Percentiles rank a stretch among this genome's conserved stretches.
Evolutionary conservation across 2,888 invertebrate species (phyloP).

Genomic region (Taenaris catops): DNA sequence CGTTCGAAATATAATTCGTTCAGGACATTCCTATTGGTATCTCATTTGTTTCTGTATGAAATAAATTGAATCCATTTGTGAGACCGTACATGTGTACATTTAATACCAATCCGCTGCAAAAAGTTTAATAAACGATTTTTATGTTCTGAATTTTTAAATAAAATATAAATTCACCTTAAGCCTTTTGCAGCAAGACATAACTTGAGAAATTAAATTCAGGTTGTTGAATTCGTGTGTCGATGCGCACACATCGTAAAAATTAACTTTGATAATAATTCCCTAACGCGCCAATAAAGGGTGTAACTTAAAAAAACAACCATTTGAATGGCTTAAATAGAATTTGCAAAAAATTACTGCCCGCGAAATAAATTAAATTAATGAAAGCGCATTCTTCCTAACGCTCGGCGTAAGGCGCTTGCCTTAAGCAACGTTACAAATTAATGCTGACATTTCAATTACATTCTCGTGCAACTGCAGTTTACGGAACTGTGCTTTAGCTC

Average conservation of each 20-base stretch:
- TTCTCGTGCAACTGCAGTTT: constrained; percentile 58
- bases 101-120: too few relatives aligned
- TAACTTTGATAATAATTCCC: too few relatives aligned
- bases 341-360: constrained; percentile 42
- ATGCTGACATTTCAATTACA: constrained; percentile 73
- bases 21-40: constrained; percentile 17
- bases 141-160: too few relatives aligned
- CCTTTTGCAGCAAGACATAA: too few relatives aligned
- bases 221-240: too few relatives aligned
- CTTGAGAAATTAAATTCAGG: too few relatives aligned
- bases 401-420: constrained; percentile 33
- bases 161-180: too few relatives aligned
- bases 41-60: constrained; percentile 18
- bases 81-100: too few relatives aligned
- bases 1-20: not conserved
- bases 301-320: too few relatives aligned
- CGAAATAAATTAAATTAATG: constrained; percentile 53
- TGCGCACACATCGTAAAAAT: too few relatives aligned
- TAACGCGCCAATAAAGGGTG: too few relatives aligned
- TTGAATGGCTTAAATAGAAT: constrained; percentile 33
- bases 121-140: too few relatives aligned
- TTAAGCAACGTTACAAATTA: constrained; percentile 63
- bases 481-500: constrained; percentile 19
- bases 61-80: constrained; percentile 22
- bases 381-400: constrained; percentile 41